Percentiles rank a stretch among this genome's conserved stretches.
These are phyloP conservation scores for Trialeurodes vaporariorum DNA, from an alignment of 1,140 invertebrate species.

Conservation along the genomic window DNA sequence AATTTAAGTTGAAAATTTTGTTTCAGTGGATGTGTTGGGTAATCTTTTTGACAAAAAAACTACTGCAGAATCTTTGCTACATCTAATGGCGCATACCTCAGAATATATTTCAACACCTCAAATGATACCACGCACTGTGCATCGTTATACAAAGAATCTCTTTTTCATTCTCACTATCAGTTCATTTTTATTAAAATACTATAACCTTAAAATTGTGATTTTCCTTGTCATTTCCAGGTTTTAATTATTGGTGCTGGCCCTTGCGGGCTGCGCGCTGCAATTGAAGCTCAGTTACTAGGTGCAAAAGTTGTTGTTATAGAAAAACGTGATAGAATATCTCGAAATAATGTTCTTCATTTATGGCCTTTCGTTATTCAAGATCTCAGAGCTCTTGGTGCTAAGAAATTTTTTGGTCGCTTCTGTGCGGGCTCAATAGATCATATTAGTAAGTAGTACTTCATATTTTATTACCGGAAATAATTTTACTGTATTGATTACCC, in stretches of 20 bases:
- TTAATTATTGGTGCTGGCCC: constrained; percentile 91
- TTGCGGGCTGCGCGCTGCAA: constrained; percentile 87
- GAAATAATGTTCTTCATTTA: constrained; percentile 96
- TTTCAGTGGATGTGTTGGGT: no score
- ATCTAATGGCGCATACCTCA: no score
- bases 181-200: no score
- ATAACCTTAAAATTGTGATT: no score
- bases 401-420: constrained; percentile 99
- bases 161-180: no score
- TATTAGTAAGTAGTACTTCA: constrained; percentile 54
- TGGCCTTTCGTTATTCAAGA: constrained; percentile 99
- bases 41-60: no score
- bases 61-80: no score
- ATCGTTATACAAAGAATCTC: no score
- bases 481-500: not conserved
- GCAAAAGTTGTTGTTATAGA: constrained; percentile 90
- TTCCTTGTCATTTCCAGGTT: no score
- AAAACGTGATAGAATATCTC: constrained; percentile 80
- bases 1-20: no score
- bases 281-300: constrained; percentile 91
- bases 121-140: no score
- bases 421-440: constrained; percentile 97
- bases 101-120: no score
- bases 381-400: constrained; percentile 83
- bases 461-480: constrained; percentile 7